Conservation (phyloP, 2,888 invertebrate species). For the Dolichopus griseipennis region DNA sequence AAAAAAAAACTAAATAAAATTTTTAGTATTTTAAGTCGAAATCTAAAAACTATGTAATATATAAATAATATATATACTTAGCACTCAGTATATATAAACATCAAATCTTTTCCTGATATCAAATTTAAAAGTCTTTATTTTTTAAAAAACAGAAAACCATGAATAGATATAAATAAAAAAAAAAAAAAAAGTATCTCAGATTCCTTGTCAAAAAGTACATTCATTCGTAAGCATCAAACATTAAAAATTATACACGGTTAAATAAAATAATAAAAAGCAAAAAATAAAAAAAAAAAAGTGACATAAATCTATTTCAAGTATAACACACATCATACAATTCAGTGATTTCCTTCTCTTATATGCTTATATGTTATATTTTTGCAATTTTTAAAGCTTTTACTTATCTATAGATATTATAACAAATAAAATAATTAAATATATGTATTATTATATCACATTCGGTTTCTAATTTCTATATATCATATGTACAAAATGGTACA, state of each 20-base stretch:
- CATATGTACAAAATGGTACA: too few relatives aligned
- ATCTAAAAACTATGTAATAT: too few relatives aligned
- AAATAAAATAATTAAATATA: too few relatives aligned
- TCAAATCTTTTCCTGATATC: constrained; percentile 2
- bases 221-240: neutral
- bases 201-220: neutral
- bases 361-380: too few relatives aligned
- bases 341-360: neutral
- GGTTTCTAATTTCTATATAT: too few relatives aligned
- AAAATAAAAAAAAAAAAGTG: neutral
- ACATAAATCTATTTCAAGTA: constrained; percentile 6
- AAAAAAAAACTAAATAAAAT: too few relatives aligned
- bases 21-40: too few relatives aligned
- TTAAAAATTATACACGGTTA: too few relatives aligned
- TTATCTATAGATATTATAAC: neutral
- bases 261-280: neutral
- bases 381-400: neutral
- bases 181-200: too few relatives aligned
- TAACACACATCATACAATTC: neutral
- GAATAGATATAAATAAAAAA: neutral
- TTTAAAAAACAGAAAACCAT: neutral
- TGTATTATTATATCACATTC: too few relatives aligned
- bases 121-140: neutral
- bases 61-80: too few relatives aligned
- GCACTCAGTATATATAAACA: too few relatives aligned